These are phyloP conservation scores for Plagiodera versicolora DNA, from an alignment of 2,888 invertebrate species.

Conservation along the genomic window DNA sequence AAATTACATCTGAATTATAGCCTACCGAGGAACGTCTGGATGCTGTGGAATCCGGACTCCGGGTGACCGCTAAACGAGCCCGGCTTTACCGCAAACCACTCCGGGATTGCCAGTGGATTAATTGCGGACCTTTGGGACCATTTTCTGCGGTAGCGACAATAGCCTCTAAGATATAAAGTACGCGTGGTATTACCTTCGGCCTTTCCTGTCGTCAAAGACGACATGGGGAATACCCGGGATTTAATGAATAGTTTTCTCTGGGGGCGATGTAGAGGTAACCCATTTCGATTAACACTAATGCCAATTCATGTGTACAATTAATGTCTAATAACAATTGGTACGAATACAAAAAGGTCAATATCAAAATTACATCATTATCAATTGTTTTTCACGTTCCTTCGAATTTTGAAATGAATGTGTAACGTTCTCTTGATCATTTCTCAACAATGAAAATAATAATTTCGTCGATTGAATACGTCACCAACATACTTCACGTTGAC, in stretches of 20 bases:
- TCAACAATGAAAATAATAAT: too few relatives aligned
- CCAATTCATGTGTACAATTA: too few relatives aligned
- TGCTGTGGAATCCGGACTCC: conserved; percentile 43
- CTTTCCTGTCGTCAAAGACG: conserved; percentile 48
- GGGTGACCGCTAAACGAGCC: conserved; percentile 46
- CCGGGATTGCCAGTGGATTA: conserved; percentile 50
- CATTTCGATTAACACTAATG: too few relatives aligned
- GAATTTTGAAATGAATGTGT: too few relatives aligned
- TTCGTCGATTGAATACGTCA: too few relatives aligned
- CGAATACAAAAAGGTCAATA: too few relatives aligned
- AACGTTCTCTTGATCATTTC: too few relatives aligned
- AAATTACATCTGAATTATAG: conserved; percentile 37
- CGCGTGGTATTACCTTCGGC: conserved; percentile 48
- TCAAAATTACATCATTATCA: too few relatives aligned
- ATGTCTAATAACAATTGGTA: too few relatives aligned
- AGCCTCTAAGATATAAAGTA: conserved; percentile 47
- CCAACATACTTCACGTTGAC: too few relatives aligned
- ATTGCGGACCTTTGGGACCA: conserved; percentile 51
- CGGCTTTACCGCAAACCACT: conserved; percentile 46
- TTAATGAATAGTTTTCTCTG: conserved; percentile 27
- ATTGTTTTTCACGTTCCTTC: too few relatives aligned
- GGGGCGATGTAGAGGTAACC: conserved; percentile 3
- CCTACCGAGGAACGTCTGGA: conserved; percentile 32
- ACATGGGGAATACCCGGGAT: conserved; percentile 43
- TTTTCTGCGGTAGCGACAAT: conserved; percentile 50